Evolutionary conservation across 2,888 invertebrate genomes (phyloP), one percentile per base, ranked within the genome.

Genomic region (Pyrochroa serraticornis): DNA sequence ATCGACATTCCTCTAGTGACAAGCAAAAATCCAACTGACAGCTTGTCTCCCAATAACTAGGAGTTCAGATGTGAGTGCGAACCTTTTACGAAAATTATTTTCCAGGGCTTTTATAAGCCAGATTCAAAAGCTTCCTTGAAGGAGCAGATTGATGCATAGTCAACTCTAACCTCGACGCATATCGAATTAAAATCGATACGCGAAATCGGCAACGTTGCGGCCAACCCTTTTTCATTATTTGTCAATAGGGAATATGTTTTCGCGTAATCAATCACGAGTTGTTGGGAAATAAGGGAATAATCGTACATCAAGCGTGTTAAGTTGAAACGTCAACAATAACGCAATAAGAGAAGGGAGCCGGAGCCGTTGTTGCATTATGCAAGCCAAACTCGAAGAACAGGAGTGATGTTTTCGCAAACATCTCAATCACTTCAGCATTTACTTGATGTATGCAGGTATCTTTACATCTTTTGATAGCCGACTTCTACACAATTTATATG

Each of bases 61-160:
- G 61, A 64, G 59, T 65, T 65, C 62, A 60, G 54, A 59, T 50
- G 62, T 60, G 63, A 66, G 65, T 61, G 67, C 56, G 67, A 71
- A 68, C 70, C 75, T 75, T 72, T 75, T 70, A 75, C 64, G 70
- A 70, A 75, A 75, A 75, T 75, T 75, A 74, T 73, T 72, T 73
- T 69, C 63, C 63, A 66, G 66, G 59, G 65, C 65, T 69, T 68
- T 67, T 69, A 69, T 70, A 71, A 71, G 68, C 68, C 64, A 59
- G 60, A 67, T 68, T 68, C 64, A 52, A 65, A 63, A 53, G 62
- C 54, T 13, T 62, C 55, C 50, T 51, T 51, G 42, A 41, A 42
- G 42, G 46, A 48, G 67, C 63, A 66, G 63, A 68, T 65, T 65
- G 65, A 64, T 63, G 62, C 56, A 47, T 55, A 46, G 55, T 45